A percentile compares a stretch with the other conserved stretches of the same genome.
These are phyloP conservation scores for Tautogolabrus adspersus DNA, from an alignment of 2,113 vertebrate species.

Conservation along the genomic window DNA sequence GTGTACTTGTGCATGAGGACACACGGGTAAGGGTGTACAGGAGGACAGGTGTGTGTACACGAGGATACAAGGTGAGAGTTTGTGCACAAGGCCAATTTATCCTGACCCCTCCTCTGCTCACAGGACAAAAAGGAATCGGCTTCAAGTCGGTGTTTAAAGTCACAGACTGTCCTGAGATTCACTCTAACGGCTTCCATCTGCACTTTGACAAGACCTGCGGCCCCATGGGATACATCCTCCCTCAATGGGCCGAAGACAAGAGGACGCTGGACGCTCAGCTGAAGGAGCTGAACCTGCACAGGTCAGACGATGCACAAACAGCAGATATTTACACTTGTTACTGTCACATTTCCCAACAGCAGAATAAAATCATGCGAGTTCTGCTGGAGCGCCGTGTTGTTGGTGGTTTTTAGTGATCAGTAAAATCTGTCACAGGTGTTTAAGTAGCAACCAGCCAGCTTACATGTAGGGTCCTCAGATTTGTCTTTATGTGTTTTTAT, in stretches of 20 bases:
- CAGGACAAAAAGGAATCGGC: conserved; percentile 87
- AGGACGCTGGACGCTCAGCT: conserved; percentile 59
- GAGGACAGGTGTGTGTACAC: too few relatives aligned
- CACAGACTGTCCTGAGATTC: conserved; percentile 86
- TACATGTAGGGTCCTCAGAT: too few relatives aligned
- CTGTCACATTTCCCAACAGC: too few relatives aligned
- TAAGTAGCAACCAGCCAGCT: too few relatives aligned
- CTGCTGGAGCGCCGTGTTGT: too few relatives aligned
- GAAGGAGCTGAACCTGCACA: conserved; percentile 62
- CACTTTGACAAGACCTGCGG: conserved; percentile 82
- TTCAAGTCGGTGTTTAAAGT: conserved; percentile 88
- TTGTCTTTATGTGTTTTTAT: not conserved
- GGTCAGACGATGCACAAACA: conserved; percentile 50
- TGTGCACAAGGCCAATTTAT: not conserved
- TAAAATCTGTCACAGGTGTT: too few relatives aligned
- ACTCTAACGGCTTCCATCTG: conserved; percentile 86
- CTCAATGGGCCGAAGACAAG: conserved; percentile 82
- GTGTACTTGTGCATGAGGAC: too few relatives aligned
- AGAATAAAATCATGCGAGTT: too few relatives aligned
- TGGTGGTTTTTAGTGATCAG: too few relatives aligned
- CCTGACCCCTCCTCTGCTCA: not conserved
- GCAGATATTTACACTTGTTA: not conserved
- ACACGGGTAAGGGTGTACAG: too few relatives aligned
- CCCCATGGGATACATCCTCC: conserved; percentile 87
- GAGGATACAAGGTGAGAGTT: too few relatives aligned